Evolutionary conservation across 2,888 invertebrate genomes (phyloP).

Genomic region (Dascillus cervinus): DNA sequence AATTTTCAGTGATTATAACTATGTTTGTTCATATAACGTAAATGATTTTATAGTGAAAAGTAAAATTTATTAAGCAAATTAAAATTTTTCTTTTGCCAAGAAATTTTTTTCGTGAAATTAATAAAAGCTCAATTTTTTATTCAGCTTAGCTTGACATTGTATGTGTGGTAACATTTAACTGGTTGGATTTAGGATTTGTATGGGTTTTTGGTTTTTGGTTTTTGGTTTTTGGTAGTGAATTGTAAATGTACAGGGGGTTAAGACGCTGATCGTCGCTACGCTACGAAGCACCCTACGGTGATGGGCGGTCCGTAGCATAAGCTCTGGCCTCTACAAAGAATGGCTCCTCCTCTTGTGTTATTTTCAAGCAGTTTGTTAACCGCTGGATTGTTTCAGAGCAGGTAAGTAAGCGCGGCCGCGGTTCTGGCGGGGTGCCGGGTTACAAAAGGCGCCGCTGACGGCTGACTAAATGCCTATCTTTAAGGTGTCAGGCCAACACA

Average conservation of each 20-base stretch:
- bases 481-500: slow-evolving; percentile 45
- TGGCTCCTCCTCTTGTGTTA: slow-evolving; percentile 37
- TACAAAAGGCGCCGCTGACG: slow-evolving; percentile 44
- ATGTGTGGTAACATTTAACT: no score
- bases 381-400: slow-evolving; percentile 40
- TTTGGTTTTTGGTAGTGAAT: no score
- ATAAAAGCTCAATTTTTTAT: no score
- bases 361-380: slow-evolving; percentile 41
- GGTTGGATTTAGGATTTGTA: no score
- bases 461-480: slow-evolving; percentile 46
- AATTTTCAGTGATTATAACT: no score
- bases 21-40: no score
- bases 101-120: no score
- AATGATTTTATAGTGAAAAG: no score
- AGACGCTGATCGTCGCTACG: slow-evolving; percentile 21
- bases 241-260: slow-evolving; percentile 9
- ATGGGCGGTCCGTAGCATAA: slow-evolving; percentile 30
- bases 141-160: no score
- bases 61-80: no score
- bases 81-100: no score
- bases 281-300: slow-evolving; percentile 26
- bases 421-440: slow-evolving; percentile 36
- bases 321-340: slow-evolving; percentile 36
- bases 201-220: no score
- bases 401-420: slow-evolving; percentile 46